Evolutionary conservation across 2,888 invertebrate genomes (phyloP), one percentile per base, ranked within the genome.

Genomic region (Tipula vernalis): DNA sequence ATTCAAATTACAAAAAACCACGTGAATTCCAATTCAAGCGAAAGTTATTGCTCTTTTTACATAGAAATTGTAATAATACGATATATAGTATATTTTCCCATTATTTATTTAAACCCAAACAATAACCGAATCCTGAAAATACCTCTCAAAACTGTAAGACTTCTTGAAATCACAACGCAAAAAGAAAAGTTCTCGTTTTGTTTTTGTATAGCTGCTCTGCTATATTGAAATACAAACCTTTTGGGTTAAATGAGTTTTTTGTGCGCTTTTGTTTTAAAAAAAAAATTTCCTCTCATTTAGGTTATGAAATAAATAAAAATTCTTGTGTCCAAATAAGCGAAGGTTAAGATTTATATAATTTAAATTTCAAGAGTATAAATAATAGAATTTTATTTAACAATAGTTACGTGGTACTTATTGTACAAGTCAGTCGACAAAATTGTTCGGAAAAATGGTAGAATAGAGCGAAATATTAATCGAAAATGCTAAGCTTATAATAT

Each of bases 21-120:
- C 84, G 84, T 84, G 84, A 84, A 84, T 84, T 84, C 36, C 84
- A 84, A 84, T 15, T 41, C 84, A 84, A 84, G 39, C 84, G 84
- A 39, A 39, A 84, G 84, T 84, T 84, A 84, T 84, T 84, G 41
- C 84, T 84, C 84, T 84, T 84, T 71, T 71, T 71, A 28, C 71
- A 71, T 71, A 71, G 71, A 57, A 71, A 28, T 71, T 28, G 28
- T 71, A 71, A 71, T 71, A 71, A 51, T 51, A 51, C 41, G 10
- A 39, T 39, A 39, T 51, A 51, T 15, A 51, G 28, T 28, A 71
- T 28, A 71, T 28, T 71, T 71, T 71, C 28, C 71, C 71, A 71
- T 71, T 71, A 71, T 71, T 71, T 71, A 71, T 71, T 71, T 71
- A 71, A 71, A 71, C 28, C 71, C 71, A 71, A 28, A 71, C 71